A percentile compares a stretch with the other conserved stretches of the same genome.
Evolutionary conservation across 2,888 invertebrate species (phyloP).

Genomic region (Slavum lentiscoides): DNA sequence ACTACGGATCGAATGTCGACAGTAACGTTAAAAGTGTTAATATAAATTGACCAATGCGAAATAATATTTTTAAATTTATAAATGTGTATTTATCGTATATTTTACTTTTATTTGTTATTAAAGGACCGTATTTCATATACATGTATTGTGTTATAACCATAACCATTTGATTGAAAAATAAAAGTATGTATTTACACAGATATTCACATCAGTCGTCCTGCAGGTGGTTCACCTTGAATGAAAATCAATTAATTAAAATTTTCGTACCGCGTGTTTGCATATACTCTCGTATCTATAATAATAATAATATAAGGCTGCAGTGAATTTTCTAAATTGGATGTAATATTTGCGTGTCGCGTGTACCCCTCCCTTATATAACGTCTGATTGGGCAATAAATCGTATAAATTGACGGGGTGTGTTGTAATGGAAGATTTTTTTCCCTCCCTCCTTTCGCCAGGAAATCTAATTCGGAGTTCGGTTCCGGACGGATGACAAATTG

Average conservation of each 20-base stretch:
- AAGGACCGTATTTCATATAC: too few species aligned
- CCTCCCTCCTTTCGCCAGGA: background rate
- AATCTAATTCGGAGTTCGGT: constrained; percentile 11
- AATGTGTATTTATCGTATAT: too few species aligned
- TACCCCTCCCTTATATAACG: background rate
- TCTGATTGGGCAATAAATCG: constrained; percentile 43
- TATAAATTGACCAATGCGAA: too few species aligned
- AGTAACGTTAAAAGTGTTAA: too few species aligned
- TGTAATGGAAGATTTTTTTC: constrained; percentile 6
- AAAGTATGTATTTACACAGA: too few species aligned
- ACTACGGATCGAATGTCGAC: too few species aligned
- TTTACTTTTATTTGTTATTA: too few species aligned
- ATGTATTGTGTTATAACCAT: too few species aligned
- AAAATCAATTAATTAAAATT: background rate
- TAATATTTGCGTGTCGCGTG: background rate
- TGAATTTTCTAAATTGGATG: constrained; percentile 5
- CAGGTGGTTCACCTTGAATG: too few species aligned
- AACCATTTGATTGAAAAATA: too few species aligned
- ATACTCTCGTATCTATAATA: background rate
- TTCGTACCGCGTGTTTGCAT: background rate
- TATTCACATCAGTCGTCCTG: too few species aligned
- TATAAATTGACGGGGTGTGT: constrained; percentile 30
- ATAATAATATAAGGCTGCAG: background rate
- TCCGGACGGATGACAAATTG: constrained; percentile 30
- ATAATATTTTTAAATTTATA: too few species aligned